Evolutionary conservation across 2,113 vertebrate species (phyloP).

Genomic region (Perca fluviatilis): DNA sequence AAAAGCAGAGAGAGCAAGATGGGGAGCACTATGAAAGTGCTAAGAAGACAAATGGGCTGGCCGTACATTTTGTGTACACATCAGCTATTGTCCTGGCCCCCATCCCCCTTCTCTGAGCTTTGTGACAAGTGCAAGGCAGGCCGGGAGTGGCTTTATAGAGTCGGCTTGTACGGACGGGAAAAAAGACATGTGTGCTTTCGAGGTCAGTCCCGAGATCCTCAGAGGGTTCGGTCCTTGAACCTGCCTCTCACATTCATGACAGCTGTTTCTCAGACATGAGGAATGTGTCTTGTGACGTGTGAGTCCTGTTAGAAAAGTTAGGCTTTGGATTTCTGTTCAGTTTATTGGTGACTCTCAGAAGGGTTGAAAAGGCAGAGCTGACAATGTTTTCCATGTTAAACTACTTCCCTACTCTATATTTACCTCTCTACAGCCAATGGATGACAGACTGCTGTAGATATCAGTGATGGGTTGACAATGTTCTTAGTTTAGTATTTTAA

Average conservation of each 20-base stretch:
- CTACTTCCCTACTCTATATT: conserved; percentile 8
- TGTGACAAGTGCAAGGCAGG: conserved; percentile 24
- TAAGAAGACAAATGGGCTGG: conserved; percentile 63
- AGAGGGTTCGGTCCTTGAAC: conserved; percentile 36
- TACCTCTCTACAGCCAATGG: not conserved
- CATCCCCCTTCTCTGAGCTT: conserved; percentile 32
- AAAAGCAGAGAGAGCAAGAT: conserved; percentile 10
- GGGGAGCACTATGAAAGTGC: conserved; percentile 19
- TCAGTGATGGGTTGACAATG: not conserved
- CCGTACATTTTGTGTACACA: conserved; percentile 53
- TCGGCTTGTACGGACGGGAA: conserved; percentile 47
- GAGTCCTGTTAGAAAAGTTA: conserved; percentile 38
- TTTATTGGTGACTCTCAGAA: conserved; percentile 14
- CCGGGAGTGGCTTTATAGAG: conserved; percentile 18
- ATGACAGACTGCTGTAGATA: not conserved
- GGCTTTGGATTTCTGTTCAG: conserved; percentile 25
- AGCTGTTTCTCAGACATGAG: conserved; percentile 58
- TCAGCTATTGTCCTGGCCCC: conserved; percentile 60
- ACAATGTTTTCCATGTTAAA: not conserved
- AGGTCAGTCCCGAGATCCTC: conserved; percentile 46
- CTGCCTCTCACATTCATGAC: conserved; percentile 34
- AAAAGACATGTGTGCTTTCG: conserved; percentile 49
- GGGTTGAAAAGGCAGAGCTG: not conserved
- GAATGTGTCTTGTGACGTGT: conserved; percentile 41
- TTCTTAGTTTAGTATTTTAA: too few relatives aligned